These are phyloP conservation scores for Silvanus unidentatus DNA, from an alignment of 2,888 invertebrate genomes.

Conservation along the genomic window DNA sequence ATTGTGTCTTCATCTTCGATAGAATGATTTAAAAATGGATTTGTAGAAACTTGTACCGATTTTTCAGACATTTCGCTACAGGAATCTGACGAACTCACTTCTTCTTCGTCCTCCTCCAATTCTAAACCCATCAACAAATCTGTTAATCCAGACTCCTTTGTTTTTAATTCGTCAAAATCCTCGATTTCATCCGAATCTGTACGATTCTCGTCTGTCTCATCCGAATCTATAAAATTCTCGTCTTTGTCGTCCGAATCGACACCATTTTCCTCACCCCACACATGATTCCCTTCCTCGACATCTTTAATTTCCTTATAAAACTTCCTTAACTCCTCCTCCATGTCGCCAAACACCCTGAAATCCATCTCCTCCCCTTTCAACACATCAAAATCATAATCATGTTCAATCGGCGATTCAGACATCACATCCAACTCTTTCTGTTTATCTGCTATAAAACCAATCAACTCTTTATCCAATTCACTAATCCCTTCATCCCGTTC, in stretches of 20 bases:
- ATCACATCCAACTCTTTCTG: too few species aligned
- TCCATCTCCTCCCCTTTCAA: conserved; percentile 5
- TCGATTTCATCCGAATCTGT: neutral
- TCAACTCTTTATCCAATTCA: neutral
- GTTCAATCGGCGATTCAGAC: too few species aligned
- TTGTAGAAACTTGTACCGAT: neutral
- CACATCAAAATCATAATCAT: conserved; percentile 9
- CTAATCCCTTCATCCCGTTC: conserved; percentile 4
- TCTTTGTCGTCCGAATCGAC: neutral
- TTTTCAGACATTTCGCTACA: too few species aligned
- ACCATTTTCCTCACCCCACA: too few species aligned
- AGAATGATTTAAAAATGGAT: neutral
- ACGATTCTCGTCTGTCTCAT: neutral
- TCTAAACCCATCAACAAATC: neutral
- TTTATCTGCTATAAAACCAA: too few species aligned
- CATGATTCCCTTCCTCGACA: too few species aligned
- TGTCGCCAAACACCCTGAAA: conserved; percentile 5
- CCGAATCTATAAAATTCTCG: conserved; percentile 4
- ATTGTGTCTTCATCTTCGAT: too few species aligned
- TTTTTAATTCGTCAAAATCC: neutral
- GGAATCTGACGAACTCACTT: too few species aligned
- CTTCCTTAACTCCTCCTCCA: conserved; percentile 4
- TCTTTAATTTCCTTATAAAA: too few species aligned
- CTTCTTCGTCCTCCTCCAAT: too few species aligned
- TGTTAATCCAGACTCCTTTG: neutral